Conservation (phyloP, 2,797 vertebrate species). For the Pterois miles region DNA sequence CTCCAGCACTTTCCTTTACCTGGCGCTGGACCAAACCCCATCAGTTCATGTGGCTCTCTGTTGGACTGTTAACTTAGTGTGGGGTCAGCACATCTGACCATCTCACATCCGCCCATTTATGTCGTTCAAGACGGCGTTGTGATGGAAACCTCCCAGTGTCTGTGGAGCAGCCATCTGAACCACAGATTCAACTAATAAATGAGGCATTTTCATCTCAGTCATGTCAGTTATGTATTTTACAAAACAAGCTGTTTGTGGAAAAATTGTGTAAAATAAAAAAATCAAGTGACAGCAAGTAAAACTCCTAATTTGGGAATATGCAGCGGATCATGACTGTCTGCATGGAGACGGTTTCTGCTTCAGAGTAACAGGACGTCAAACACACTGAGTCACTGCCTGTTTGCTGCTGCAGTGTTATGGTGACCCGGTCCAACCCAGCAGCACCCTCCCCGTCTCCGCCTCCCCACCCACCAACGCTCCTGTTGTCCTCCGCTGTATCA, state of each 20-base stretch:
- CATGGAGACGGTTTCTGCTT: background rate
- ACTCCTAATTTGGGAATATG: background rate
- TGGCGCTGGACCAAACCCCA: slow-evolving; percentile 48
- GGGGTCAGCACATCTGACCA: slow-evolving; percentile 35
- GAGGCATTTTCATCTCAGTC: too few species aligned
- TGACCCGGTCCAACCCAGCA: slow-evolving; percentile 18
- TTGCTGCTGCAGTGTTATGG: slow-evolving; percentile 49
- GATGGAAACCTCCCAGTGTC: background rate
- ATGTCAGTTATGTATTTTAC: background rate
- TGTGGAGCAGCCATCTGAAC: too few species aligned
- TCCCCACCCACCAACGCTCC: slow-evolving; percentile 9
- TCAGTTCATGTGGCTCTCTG: slow-evolving; percentile 32
- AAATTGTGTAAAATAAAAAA: background rate
- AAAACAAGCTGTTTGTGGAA: background rate
- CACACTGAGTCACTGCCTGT: slow-evolving; percentile 60
- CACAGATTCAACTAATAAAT: background rate
- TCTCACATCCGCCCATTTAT: slow-evolving; percentile 21
- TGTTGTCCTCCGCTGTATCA: slow-evolving; percentile 2
- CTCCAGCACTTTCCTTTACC: slow-evolving; percentile 64
- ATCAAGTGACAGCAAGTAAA: background rate
- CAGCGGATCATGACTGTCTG: background rate
- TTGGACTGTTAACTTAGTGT: slow-evolving; percentile 3
- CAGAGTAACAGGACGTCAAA: slow-evolving; percentile 26
- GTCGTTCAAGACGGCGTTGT: background rate
- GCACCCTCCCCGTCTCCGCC: slow-evolving; percentile 4